Base-by-base conservation (phyloP, 2,797 vertebrate genomes). In the Tamandua tetradactyla region DNA sequence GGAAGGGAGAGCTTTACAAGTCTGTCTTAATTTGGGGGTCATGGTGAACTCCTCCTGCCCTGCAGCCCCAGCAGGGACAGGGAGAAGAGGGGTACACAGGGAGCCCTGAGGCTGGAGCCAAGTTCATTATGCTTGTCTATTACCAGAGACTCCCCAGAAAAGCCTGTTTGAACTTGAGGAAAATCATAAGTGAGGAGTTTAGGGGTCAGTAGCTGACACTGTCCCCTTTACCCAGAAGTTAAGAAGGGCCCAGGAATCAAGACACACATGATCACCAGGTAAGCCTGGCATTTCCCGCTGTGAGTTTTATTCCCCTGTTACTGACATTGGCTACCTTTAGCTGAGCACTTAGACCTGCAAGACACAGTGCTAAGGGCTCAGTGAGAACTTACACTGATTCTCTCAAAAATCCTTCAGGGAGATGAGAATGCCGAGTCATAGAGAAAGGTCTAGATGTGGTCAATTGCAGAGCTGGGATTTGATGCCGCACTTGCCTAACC, bases 261-360 rank as follows among this genome's bases (percentile, higher is more conserved):
- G 12, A 23, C 7, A 15, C n/a, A 49, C 47, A 20, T 0, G 2
- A 30, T 1, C 7, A 7, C 59, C 5, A n/a, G 37, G 12, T 10
- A 18, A 49, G 5, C 49, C 66, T 76, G 35, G 74, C 27, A 47
- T 17, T 23, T 14, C 52, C 35, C 64, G n/a, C 30, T 13, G 37
- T 20, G n/a, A 87, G 44, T n/a, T 47, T 69, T 25, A 6, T 11
- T 52, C 35, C 55, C 68, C 40, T 81, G 64, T n/a, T 3, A 23
- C 10, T 0, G 59, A 22, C 14, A 64, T 62, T 5, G 10, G 91
- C 30, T 5, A 15, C 89, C 23, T 17, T 66, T 3, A 35, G 35
- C 72, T 40, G 44, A 71, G 61, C 12, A n/a, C 10, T 30, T 6
- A n/a, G 22, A 62, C 22, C 11, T 0, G 12, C 35, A 25, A n/a